Evolutionary conservation across 2,797 vertebrate genomes (phyloP).

Genomic region (Acrocephalus scirpaceus): DNA sequence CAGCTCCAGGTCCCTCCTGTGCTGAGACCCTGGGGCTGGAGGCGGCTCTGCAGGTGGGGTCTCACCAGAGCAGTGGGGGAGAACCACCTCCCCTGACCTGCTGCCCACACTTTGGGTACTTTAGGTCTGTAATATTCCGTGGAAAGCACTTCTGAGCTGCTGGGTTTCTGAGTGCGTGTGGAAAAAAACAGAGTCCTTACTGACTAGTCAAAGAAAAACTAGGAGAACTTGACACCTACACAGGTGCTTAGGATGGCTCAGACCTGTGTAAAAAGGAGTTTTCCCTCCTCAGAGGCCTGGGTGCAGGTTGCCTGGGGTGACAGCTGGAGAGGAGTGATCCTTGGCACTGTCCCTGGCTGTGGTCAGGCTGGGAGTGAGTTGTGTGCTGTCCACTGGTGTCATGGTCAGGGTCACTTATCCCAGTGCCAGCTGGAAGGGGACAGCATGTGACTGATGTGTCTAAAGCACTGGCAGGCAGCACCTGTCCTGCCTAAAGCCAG

Average conservation of each 20-base stretch:
- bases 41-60: not conserved
- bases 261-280: not conserved
- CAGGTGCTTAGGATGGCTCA: not conserved
- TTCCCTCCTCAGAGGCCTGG: not conserved
- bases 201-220: not conserved
- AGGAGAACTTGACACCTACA: not conserved
- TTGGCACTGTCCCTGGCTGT: not conserved
- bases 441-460: not conserved
- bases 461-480: not conserved
- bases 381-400: not conserved
- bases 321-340: not conserved
- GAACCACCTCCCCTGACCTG: not conserved
- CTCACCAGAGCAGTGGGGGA: not conserved
- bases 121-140: not conserved
- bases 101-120: not conserved
- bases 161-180: not conserved
- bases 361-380: rapidly evolving
- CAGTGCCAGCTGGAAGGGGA: not conserved
- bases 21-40: not conserved
- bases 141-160: not conserved
- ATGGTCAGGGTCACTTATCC: not conserved
- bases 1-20: not conserved
- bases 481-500: not conserved
- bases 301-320: not conserved
- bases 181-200: not conserved